phyloP scores from a whole-genome alignment of 2,113 vertebrate genomes.

The Casuarius casuarius region DNA sequence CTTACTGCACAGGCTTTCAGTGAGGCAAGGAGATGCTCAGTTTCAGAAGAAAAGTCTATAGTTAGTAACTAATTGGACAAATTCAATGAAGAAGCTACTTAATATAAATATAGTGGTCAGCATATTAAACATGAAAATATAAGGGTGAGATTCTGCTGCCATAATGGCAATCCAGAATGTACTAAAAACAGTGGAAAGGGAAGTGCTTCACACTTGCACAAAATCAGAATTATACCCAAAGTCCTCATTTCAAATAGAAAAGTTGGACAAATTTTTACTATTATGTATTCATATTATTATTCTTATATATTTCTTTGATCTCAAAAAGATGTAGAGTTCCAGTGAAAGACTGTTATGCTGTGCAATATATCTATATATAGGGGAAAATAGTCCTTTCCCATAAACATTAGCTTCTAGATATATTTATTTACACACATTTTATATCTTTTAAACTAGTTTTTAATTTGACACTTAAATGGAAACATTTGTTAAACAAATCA shows the following conservation, averaged over 20 bases:
- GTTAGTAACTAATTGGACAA: not conserved
- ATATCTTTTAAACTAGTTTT: not conserved
- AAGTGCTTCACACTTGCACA: not conserved
- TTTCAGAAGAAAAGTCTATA: not conserved
- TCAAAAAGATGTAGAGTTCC: not conserved
- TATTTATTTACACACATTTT: not conserved
- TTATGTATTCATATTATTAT: not conserved
- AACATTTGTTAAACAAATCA: not conserved
- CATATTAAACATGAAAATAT: not conserved
- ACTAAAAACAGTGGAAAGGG: not conserved
- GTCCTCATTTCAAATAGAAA: not conserved
- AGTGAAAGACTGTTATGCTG: not conserved
- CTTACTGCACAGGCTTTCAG: not conserved
- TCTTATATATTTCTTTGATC: not conserved
- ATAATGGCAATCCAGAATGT: not conserved
- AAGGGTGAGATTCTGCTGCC: not conserved
- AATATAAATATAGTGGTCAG: not conserved
- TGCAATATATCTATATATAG: not conserved
- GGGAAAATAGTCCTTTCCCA: not conserved
- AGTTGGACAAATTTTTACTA: not conserved
- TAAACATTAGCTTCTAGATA: not conserved
- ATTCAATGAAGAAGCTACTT: not conserved
- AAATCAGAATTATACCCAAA: not conserved
- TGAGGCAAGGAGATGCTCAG: not conserved
- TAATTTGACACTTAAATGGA: not conserved